phyloP scores from a whole-genome alignment of 30 jellyfish, hydroid and myxozoan species.

The Pelagia noctiluca region DNA sequence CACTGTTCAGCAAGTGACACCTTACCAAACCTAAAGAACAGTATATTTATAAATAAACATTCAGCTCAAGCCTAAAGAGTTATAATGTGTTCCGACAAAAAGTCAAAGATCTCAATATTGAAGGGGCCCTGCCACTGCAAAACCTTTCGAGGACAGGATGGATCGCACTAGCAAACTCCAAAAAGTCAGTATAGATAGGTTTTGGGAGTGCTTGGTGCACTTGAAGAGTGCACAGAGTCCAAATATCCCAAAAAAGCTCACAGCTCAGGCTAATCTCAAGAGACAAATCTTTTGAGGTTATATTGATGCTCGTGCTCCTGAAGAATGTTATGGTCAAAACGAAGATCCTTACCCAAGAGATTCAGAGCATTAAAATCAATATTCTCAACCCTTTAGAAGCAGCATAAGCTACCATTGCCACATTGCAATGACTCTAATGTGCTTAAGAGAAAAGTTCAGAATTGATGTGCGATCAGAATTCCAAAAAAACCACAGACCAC shows the following conservation, averaged over 20 bases:
- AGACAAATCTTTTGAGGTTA: slow-evolving; percentile 1
- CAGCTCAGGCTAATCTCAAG: background rate
- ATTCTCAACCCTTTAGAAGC: slow-evolving; percentile 17
- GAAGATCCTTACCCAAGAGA: slow-evolving; percentile 8
- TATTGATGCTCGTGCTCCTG: slow-evolving; percentile 5
- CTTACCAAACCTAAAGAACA: no score
- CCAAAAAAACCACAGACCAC: background rate
- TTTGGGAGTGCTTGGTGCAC: background rate
- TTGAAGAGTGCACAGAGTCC: background rate
- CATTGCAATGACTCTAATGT: slow-evolving; percentile 12
- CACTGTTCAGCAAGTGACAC: no score
- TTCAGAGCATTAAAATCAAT: background rate
- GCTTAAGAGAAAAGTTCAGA: background rate
- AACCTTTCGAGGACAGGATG: slow-evolving; percentile 7
- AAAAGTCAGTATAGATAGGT: background rate
- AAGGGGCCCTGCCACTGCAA: background rate
- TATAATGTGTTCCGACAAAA: slow-evolving; percentile 8
- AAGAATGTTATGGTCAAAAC: slow-evolving; percentile 9
- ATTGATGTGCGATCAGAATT: background rate
- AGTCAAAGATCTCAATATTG: slow-evolving; percentile 8
- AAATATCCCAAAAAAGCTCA: background rate
- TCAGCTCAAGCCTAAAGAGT: slow-evolving; percentile 10
- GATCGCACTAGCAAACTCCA: slow-evolving; percentile 30
- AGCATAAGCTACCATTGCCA: slow-evolving; percentile 2
- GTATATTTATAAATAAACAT: no score